phyloP scores from a whole-genome alignment of 2,113 vertebrate species.

The Puffinus mauretanicus region DNA sequence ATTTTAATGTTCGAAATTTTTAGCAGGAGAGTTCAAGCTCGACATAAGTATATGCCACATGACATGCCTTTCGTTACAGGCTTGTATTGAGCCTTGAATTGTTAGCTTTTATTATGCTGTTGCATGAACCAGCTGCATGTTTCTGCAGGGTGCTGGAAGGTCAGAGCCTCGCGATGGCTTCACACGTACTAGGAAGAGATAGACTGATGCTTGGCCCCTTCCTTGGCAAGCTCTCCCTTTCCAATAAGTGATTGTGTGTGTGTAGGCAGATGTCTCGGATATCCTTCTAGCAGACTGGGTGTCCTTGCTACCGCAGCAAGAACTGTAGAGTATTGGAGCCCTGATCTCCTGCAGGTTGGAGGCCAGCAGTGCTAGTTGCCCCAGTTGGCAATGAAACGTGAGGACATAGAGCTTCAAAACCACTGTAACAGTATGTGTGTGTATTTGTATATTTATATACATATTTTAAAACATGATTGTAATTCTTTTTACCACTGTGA shows the following conservation, averaged over 20 bases:
- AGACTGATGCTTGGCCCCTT: background rate
- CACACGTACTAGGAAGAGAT: background rate
- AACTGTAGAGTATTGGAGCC: background rate
- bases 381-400: background rate
- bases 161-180: background rate
- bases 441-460: background rate
- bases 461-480: rapidly evolving
- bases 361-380: background rate
- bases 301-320: too few species aligned
- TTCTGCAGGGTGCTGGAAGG: background rate
- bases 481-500: background rate
- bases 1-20: background rate
- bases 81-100: background rate
- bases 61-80: background rate
- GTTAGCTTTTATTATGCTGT: rapidly evolving
- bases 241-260: rapidly evolving
- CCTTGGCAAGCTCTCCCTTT: background rate
- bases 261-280: background rate
- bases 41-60: background rate
- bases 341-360: background rate
- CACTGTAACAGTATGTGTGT: background rate
- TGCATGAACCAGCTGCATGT: rapidly evolving
- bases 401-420: background rate
- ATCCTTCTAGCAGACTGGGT: background rate
- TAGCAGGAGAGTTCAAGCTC: background rate